phyloP scores from a whole-genome alignment of 1,140 invertebrate genomes.

The Ceratina japonica region DNA sequence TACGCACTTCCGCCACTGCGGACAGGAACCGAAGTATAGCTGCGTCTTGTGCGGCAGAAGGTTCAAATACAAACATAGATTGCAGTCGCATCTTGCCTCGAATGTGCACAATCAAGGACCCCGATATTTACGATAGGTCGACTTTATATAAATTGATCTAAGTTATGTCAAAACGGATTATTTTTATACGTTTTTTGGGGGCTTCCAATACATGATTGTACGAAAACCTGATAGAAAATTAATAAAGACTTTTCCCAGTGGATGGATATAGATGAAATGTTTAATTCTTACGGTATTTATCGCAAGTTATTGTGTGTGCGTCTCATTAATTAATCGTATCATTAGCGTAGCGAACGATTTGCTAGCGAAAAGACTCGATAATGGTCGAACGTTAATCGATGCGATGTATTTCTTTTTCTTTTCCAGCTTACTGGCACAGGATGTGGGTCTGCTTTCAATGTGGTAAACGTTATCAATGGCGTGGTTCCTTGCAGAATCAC shows the following conservation, averaged over 20 bases:
- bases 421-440: slow-evolving; percentile 54
- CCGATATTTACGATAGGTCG: slow-evolving; percentile 13
- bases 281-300: not conserved
- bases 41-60: slow-evolving; percentile 79
- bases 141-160: too few relatives aligned
- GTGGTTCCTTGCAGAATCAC: slow-evolving; percentile 79
- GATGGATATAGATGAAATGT: too few relatives aligned
- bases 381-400: not conserved
- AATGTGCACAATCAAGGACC: slow-evolving; percentile 44
- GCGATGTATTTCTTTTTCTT: slow-evolving; percentile 38
- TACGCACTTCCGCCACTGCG: slow-evolving; percentile 65
- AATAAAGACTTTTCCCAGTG: too few relatives aligned
- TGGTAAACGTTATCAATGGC: slow-evolving; percentile 77
- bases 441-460: slow-evolving; percentile 73
- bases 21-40: slow-evolving; percentile 63
- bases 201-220: slow-evolving; percentile 27
- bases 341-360: not conserved
- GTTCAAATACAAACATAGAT: slow-evolving; percentile 78
- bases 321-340: not conserved
- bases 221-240: too few relatives aligned
- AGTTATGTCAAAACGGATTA: not conserved
- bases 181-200: slow-evolving; percentile 4
- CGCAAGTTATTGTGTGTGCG: not conserved
- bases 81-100: slow-evolving; percentile 76
- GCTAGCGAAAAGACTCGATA: not conserved